A percentile compares a stretch with the other conserved stretches of the same genome.
Evolutionary conservation across 2,888 invertebrate genomes (phyloP).

Genomic region (Pandemis corylana): DNA sequence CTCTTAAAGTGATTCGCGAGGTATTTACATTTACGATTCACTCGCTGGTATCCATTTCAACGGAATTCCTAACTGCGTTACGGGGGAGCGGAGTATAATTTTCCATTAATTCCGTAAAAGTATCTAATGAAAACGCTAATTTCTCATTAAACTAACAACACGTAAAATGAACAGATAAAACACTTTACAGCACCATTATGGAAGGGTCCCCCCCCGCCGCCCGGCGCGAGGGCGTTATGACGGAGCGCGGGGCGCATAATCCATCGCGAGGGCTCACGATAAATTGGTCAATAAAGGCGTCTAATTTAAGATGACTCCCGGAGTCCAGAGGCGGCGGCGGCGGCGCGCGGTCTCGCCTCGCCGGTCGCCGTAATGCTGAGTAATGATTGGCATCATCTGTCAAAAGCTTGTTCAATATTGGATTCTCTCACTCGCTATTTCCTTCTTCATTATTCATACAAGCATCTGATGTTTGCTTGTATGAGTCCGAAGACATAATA

Average conservation of each 20-base stretch:
- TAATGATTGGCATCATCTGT: constrained; percentile 43
- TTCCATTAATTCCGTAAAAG: constrained; percentile 40
- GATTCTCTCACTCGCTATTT: constrained; percentile 40
- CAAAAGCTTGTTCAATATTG: constrained; percentile 43
- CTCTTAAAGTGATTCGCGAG: constrained; percentile 1
- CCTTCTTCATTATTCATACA: constrained; percentile 41
- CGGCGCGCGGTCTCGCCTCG: neutral
- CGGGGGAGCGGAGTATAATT: constrained; percentile 36
- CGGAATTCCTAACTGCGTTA: constrained; percentile 29
- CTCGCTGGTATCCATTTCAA: constrained; percentile 13
- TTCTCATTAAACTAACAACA: constrained; percentile 43
- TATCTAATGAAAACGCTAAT: constrained; percentile 43
- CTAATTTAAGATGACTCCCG: constrained; percentile 5
- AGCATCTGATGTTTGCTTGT: constrained; percentile 26
- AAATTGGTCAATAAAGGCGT: constrained; percentile 34
- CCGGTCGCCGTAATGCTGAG: constrained; percentile 37
- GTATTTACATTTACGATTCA: constrained; percentile 32
- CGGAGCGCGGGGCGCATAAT: constrained; percentile 1
- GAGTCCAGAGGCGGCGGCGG: neutral
- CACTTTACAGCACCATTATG: constrained; percentile 37
- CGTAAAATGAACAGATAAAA: constrained; percentile 43
- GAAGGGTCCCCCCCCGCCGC: constrained; percentile 14
- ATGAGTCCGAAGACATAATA: neutral
- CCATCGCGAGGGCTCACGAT: constrained; percentile 25
- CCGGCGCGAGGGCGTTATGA: neutral